phyloP scores from a whole-genome alignment of 2,888 invertebrate species.

The Clusia tigrina region DNA sequence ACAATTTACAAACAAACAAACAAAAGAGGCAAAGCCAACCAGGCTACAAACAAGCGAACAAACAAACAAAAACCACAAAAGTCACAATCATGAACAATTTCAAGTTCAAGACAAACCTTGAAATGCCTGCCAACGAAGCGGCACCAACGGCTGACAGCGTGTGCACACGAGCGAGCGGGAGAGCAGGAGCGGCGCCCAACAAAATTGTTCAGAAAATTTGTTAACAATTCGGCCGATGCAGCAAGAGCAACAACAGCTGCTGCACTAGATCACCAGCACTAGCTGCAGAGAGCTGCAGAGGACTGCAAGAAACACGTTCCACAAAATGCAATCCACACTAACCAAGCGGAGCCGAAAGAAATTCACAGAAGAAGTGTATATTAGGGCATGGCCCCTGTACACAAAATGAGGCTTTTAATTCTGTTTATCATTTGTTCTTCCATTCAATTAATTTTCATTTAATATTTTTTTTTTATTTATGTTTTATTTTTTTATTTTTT shows the following conservation, averaged over 20 bases:
- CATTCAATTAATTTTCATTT: too few species aligned
- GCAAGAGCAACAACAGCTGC: neutral
- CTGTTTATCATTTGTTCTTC: too few species aligned
- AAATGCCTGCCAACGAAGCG: neutral
- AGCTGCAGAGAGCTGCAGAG: neutral
- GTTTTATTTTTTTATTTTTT: too few species aligned
- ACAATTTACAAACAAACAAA: too few species aligned
- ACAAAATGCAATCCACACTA: neutral
- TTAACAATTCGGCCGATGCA: too few species aligned
- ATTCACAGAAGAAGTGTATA: too few species aligned
- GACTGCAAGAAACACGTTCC: neutral
- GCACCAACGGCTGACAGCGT: neutral
- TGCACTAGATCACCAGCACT: neutral
- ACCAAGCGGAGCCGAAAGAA: too few species aligned
- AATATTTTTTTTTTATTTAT: too few species aligned
- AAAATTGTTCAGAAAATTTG: too few species aligned
- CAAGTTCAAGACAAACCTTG: slow-evolving; percentile 11
- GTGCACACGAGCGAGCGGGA: neutral
- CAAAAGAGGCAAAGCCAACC: neutral
- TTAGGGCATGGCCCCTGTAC: too few species aligned
- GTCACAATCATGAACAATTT: neutral
- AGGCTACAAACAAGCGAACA: neutral
- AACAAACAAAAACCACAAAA: neutral
- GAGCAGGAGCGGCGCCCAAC: neutral
- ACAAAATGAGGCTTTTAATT: too few species aligned